A percentile compares a stretch with the other conserved stretches of the same genome.
Evolutionary conservation across 2,888 invertebrate genomes (phyloP).

Genomic region (Tenthredo mesomela): DNA sequence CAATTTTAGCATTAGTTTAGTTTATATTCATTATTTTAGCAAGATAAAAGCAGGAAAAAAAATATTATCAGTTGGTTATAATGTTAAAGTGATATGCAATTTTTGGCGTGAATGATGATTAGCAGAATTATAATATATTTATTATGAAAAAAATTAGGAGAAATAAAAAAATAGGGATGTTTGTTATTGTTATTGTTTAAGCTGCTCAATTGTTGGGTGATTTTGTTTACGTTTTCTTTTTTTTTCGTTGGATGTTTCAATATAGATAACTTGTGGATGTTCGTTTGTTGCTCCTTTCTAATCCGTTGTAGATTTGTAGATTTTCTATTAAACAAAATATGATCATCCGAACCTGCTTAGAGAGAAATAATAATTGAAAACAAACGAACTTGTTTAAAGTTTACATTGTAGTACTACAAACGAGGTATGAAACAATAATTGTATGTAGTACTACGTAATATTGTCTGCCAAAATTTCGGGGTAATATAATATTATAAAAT

Average conservation of each 20-base stretch:
- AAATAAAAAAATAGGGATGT: neutral
- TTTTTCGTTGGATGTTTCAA: conserved; percentile 23
- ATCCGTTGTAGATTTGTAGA: conserved; percentile 38
- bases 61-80: conserved; percentile 25
- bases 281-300: conserved; percentile 39
- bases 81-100: neutral
- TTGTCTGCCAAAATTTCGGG: neutral
- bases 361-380: conserved; percentile 12
- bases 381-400: neutral
- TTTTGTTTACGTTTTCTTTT: conserved; percentile 49
- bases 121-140: conserved; percentile 29
- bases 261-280: conserved; percentile 30
- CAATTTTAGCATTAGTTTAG: neutral
- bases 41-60: conserved; percentile 53
- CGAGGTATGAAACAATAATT: neutral
- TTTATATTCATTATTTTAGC: neutral
- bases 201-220: conserved; percentile 24
- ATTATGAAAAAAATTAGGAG: neutral
- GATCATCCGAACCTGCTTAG: conserved; percentile 51
- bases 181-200: conserved; percentile 18
- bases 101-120: conserved; percentile 23
- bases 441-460: neutral
- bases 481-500: neutral
- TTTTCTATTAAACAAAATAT: conserved; percentile 51
- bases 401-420: neutral